Percentiles rank a stretch among this genome's conserved stretches.
Conservation (phyloP, 1,140 invertebrate species). For the Psix sp. region DNA sequence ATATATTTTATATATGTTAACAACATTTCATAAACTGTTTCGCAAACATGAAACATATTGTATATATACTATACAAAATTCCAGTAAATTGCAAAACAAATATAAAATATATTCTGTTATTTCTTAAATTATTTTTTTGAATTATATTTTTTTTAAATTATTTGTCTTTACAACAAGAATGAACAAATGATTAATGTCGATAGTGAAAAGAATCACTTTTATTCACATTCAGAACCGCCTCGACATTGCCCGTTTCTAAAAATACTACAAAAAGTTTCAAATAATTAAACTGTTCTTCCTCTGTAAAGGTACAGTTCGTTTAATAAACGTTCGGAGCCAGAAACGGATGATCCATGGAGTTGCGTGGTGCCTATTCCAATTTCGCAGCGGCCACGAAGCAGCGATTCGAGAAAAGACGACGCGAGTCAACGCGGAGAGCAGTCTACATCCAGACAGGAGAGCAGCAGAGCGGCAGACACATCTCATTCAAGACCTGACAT, state of each 20-base stretch:
- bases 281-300: conserved; percentile 36
- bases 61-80: no score
- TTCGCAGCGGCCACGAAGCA: conserved; percentile 66
- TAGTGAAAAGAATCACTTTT: background rate
- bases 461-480: conserved; percentile 39
- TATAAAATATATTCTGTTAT: no score
- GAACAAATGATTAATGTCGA: no score
- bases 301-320: conserved; percentile 72
- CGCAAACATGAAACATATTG: no score
- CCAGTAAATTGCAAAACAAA: no score
- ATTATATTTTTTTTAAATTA: no score
- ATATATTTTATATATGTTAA: no score
- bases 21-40: no score
- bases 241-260: no score
- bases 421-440: conserved; percentile 59
- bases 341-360: conserved; percentile 72
- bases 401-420: conserved; percentile 66
- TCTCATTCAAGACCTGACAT: conserved; percentile 39
- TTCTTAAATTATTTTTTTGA: no score
- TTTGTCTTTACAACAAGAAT: no score
- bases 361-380: conserved; percentile 63
- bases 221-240: background rate
- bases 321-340: conserved; percentile 72
- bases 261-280: conserved; percentile 5
- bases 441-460: conserved; percentile 42